phyloP scores from a whole-genome alignment of 2,888 invertebrate species.

The Molorchus minor region DNA sequence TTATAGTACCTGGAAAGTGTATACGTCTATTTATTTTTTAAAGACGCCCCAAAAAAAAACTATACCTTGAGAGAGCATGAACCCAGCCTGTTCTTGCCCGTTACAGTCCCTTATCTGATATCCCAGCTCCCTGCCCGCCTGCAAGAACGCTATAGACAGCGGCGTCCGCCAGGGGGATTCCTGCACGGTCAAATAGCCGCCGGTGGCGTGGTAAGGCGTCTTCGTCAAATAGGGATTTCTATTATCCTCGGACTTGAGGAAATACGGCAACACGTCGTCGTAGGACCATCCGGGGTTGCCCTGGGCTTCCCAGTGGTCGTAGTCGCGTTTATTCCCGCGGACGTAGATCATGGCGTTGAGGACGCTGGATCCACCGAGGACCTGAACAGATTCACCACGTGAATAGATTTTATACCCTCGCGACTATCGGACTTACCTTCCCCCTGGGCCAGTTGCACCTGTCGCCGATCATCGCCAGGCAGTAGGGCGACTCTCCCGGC shows the following conservation, averaged over 20 bases:
- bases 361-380: slow-evolving; percentile 86
- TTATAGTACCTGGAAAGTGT: slow-evolving; percentile 64
- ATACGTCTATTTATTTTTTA: no score
- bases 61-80: slow-evolving; percentile 85
- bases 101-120: slow-evolving; percentile 84
- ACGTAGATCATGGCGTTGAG: slow-evolving; percentile 94
- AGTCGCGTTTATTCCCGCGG: slow-evolving; percentile 86
- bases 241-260: slow-evolving; percentile 88
- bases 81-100: slow-evolving; percentile 84
- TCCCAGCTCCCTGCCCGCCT: slow-evolving; percentile 84
- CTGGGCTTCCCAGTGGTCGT: slow-evolving; percentile 84
- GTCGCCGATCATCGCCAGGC: slow-evolving; percentile 86
- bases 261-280: slow-evolving; percentile 82
- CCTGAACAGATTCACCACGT: slow-evolving; percentile 78
- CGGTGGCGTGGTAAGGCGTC: slow-evolving; percentile 79
- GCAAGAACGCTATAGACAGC: slow-evolving; percentile 81
- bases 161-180: slow-evolving; percentile 87
- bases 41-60: neutral
- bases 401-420: slow-evolving; percentile 55
- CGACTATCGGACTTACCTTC: slow-evolving; percentile 66
- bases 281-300: slow-evolving; percentile 91
- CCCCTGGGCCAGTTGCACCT: slow-evolving; percentile 93
- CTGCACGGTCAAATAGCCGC: slow-evolving; percentile 85
- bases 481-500: slow-evolving; percentile 79
- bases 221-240: slow-evolving; percentile 81